Evolutionary conservation across 2,888 invertebrate genomes (phyloP).

Genomic region (Nomada flava): DNA sequence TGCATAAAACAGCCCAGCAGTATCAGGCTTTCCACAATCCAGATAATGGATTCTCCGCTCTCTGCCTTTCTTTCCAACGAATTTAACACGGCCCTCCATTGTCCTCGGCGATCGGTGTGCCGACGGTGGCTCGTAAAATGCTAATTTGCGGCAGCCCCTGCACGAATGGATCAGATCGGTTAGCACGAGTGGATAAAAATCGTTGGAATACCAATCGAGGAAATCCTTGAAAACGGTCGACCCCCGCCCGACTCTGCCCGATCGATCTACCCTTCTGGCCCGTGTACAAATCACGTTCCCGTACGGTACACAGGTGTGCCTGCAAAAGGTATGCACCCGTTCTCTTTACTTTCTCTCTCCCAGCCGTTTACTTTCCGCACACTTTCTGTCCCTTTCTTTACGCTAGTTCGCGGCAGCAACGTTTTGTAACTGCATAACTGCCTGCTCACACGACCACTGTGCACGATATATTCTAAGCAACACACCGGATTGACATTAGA

Average conservation of each 20-base stretch:
- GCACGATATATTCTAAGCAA: constrained; percentile 61
- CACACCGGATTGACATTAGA: constrained; percentile 67
- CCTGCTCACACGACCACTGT: constrained; percentile 4
- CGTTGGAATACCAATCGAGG: constrained; percentile 67
- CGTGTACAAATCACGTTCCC: constrained; percentile 61
- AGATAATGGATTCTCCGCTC: constrained; percentile 64
- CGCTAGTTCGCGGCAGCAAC: constrained; percentile 18
- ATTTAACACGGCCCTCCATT: constrained; percentile 68
- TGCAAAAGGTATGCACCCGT: constrained; percentile 35
- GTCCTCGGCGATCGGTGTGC: constrained; percentile 44
- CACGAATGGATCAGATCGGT: constrained; percentile 64
- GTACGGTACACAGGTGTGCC: constrained; percentile 54
- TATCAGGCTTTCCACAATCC: constrained; percentile 66
- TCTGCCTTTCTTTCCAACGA: constrained; percentile 65
- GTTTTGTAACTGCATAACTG: not conserved
- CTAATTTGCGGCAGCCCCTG: constrained; percentile 65
- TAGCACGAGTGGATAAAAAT: constrained; percentile 69
- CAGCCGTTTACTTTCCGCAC: not conserved
- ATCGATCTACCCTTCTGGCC: constrained; percentile 45
- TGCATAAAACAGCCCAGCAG: constrained; percentile 61
- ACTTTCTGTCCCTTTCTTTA: not conserved
- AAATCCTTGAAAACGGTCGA: constrained; percentile 62
- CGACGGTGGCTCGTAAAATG: constrained; percentile 66
- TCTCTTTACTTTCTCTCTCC: not conserved
- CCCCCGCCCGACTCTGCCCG: not conserved